A percentile compares a stretch with the other conserved stretches of the same genome.
Evolutionary conservation across 2,797 vertebrate genomes (phyloP).

Genomic region (Zonotrichia albicollis): DNA sequence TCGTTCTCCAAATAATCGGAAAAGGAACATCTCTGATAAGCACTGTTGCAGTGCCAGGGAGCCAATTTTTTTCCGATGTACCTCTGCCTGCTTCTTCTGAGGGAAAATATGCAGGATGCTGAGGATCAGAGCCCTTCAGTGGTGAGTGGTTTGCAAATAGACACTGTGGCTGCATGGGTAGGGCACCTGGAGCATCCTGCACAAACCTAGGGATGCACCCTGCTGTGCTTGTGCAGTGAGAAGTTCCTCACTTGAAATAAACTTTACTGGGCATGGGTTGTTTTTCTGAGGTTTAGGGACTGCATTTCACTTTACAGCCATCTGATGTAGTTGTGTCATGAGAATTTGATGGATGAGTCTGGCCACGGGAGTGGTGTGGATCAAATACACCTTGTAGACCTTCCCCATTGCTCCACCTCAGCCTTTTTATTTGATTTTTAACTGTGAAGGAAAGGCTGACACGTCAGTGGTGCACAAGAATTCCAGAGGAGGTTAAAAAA

Average conservation of each 20-base stretch:
- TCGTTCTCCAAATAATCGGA: background rate
- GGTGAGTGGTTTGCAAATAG: background rate
- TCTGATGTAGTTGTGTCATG: background rate
- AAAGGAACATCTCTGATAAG: background rate
- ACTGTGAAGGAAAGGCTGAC: background rate
- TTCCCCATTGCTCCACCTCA: background rate
- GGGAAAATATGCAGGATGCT: background rate
- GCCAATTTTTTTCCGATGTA: background rate
- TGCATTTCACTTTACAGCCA: background rate
- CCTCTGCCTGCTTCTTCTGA: background rate
- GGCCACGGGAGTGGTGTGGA: background rate
- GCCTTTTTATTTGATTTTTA: background rate
- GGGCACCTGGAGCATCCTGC: background rate
- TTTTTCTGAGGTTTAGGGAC: background rate
- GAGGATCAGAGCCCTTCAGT: background rate
- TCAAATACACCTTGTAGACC: background rate
- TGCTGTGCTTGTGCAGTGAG: background rate
- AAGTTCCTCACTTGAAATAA: background rate
- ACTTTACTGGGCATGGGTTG: background rate
- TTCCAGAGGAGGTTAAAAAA: background rate
- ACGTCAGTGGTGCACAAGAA: background rate
- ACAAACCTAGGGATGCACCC: background rate
- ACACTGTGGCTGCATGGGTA: background rate
- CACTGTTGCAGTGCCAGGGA: accelerated
- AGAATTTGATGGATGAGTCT: background rate